Base-by-base conservation (phyloP, 2,797 vertebrate species). In the Hylomyscus alleni region DNA sequence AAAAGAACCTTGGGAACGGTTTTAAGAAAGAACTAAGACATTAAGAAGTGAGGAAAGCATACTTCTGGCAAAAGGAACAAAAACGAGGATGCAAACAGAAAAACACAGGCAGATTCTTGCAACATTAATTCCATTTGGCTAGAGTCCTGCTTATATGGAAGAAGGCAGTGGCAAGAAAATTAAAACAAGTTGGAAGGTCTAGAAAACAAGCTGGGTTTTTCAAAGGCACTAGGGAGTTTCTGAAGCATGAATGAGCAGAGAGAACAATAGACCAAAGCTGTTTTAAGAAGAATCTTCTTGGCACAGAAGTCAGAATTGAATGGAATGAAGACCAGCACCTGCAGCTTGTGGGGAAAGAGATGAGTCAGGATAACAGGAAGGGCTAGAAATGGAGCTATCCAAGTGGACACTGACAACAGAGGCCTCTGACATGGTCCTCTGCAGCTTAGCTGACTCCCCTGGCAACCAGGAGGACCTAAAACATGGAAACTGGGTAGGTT, bases 111-210 rank as follows among this genome's bases (percentile, higher is more conserved):
- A 91, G 26, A 62, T 90, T 95, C 94, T 88, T 90, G 52, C 86
- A 95, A 87, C 40, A 58, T 77, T 75, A 93, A 94, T 93, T 93
- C 82, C 82, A 87, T 62, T 62, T 94, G 89, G 91, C 93, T 24
- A 26, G 17, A 78, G 58, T 75, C 94, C 96, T 80, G 65, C 17
- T 95, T 89, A 44, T 73, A 91, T 3, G 29, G 91, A 97, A 73
- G 52, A 76, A 96, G 77, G 75, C 34, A 93, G 54, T 92, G 58
- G 88, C 90, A 92, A 96, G 93, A 44, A 96, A 95, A 96, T 83
- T 69, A 90, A 89, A 97, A 91, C 91, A 94, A 95, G 56, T 54
- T 95, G 77, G 87, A 93, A 90, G 84, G 44, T 67, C 72, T 96
- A 91, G 77, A 91, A 95, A 91, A 94, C 15, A 37, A 88, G 47